phyloP scores from a whole-genome alignment of 2,888 invertebrate species.

The Drosophila algonquin region DNA sequence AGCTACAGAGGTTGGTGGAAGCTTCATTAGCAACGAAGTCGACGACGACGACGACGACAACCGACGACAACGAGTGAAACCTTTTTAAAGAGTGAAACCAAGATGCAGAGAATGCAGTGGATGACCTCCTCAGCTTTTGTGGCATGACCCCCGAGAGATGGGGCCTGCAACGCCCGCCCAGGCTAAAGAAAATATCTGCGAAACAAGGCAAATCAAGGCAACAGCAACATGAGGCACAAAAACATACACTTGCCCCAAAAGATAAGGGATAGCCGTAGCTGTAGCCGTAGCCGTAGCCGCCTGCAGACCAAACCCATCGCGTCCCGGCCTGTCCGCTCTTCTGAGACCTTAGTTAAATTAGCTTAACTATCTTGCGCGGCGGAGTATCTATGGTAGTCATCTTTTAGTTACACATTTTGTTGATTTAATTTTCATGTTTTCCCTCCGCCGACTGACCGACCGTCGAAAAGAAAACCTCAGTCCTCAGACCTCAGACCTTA shows the following conservation, averaged over 20 bases:
- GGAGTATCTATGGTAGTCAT: conserved; percentile 69
- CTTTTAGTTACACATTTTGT: conserved; percentile 72
- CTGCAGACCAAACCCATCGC: conserved; percentile 34
- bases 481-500: background rate
- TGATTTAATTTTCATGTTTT: conserved; percentile 77
- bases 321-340: conserved; percentile 20
- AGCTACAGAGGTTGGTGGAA: conserved; percentile 35
- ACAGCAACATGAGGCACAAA: conserved; percentile 49
- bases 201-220: conserved; percentile 65
- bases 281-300: conserved; percentile 52
- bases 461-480: conserved; percentile 25
- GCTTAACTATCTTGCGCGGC: conserved; percentile 58
- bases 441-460: conserved; percentile 61
- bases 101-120: conserved; percentile 63
- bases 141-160: conserved; percentile 72
- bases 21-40: conserved; percentile 68
- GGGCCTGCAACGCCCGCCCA: conserved; percentile 64
- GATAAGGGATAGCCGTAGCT: conserved; percentile 1
- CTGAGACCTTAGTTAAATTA: conserved; percentile 74
- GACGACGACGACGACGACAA: conserved; percentile 25
- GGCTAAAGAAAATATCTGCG: conserved; percentile 22
- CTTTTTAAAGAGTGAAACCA: conserved; percentile 78
- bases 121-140: conserved; percentile 67
- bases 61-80: conserved; percentile 60
- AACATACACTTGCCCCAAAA: conserved; percentile 47